A percentile compares a stretch with the other conserved stretches of the same genome.
phyloP scores from a whole-genome alignment of 2,797 vertebrate species.

The Rhinophrynus dorsalis region DNA sequence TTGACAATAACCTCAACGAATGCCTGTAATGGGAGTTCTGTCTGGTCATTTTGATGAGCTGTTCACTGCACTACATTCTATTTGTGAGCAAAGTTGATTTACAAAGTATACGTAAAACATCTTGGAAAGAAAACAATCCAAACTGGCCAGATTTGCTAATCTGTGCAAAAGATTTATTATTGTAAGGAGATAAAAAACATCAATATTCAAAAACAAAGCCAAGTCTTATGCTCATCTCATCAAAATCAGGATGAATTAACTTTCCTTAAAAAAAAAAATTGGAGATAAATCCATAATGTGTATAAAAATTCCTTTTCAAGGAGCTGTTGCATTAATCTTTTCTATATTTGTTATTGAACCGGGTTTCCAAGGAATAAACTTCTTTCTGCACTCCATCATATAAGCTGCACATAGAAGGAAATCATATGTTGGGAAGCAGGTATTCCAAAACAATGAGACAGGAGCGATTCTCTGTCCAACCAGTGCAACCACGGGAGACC shows the following conservation, averaged over 20 bases:
- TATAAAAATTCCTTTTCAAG: slow-evolving; percentile 53
- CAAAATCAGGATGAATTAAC: slow-evolving; percentile 56
- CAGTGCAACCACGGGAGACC: too few relatives aligned
- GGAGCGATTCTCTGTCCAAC: too few relatives aligned
- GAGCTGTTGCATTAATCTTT: slow-evolving; percentile 58
- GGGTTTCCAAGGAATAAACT: slow-evolving; percentile 49
- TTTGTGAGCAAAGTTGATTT: slow-evolving; percentile 25
- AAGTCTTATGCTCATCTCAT: slow-evolving; percentile 43
- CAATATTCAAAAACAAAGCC: slow-evolving; percentile 1
- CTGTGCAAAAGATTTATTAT: slow-evolving; percentile 34
- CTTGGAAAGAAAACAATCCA: slow-evolving; percentile 3
- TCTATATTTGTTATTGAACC: slow-evolving; percentile 55
- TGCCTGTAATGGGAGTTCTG: slow-evolving; percentile 21
- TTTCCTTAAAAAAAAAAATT: slow-evolving; percentile 53
- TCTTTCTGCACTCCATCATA: slow-evolving; percentile 56
- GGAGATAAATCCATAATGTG: slow-evolving; percentile 43
- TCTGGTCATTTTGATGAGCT: slow-evolving; percentile 7
- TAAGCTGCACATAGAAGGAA: background rate
- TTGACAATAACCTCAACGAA: slow-evolving; percentile 7
- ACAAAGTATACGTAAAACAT: slow-evolving; percentile 31
- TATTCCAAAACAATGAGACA: background rate
- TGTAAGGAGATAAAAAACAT: slow-evolving; percentile 21
- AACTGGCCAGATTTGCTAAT: slow-evolving; percentile 30
- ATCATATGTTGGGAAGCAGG: background rate
- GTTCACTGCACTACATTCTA: background rate